Evolutionary conservation across 2,113 vertebrate species (phyloP).

Genomic region (Syrrhaptes paradoxus): DNA sequence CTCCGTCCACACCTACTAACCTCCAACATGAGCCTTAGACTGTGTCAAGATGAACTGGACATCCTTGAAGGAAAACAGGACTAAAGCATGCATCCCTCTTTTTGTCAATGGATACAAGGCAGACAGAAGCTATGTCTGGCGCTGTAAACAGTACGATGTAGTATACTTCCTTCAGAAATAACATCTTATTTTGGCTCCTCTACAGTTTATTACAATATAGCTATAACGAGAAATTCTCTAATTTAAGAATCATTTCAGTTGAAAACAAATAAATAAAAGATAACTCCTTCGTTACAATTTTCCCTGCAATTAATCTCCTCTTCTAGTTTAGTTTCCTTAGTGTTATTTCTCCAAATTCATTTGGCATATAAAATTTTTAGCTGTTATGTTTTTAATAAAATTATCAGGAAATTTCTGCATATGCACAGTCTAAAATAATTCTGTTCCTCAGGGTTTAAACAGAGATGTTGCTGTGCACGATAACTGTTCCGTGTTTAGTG

Average conservation of each 20-base stretch:
- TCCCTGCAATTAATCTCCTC: not conserved
- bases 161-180: not conserved
- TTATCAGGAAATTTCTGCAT: conserved; percentile 51
- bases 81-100: not conserved
- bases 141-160: not conserved
- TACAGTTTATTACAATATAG: not conserved
- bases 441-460: conserved; percentile 47
- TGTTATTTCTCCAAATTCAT: conserved; percentile 4
- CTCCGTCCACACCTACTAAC: not conserved
- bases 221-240: not conserved
- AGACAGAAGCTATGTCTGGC: not conserved
- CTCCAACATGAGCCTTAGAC: not conserved
- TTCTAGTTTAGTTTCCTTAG: conserved; percentile 18
- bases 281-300: not conserved
- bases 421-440: conserved; percentile 56
- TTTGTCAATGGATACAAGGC: not conserved
- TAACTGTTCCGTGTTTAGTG: conserved; percentile 10
- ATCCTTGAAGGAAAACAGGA: not conserved
- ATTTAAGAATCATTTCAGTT: not conserved
- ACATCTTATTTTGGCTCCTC: not conserved
- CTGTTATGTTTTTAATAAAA: conserved; percentile 49
- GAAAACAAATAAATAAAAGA: not conserved
- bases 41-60: not conserved
- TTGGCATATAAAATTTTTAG: conserved; percentile 20
- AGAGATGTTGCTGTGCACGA: conserved; percentile 10